Base-by-base conservation (phyloP, 2,797 vertebrate genomes). In the Choloepus didactylus region DNA sequence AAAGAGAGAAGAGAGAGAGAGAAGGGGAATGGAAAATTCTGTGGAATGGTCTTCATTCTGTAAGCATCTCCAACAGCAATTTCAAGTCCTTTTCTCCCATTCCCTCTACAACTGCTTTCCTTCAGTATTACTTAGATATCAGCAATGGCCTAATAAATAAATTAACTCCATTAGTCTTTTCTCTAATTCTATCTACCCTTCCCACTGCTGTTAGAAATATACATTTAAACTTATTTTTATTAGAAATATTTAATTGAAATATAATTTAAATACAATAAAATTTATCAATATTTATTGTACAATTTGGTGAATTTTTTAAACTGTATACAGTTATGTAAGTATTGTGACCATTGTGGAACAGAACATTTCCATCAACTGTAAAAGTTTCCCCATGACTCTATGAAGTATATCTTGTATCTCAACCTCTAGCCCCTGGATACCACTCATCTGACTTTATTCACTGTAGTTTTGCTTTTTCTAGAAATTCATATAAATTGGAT, bases 251-350 rank as follows among this genome's bases (percentile, higher is more conserved):
- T 77, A 69, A 73, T 41, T 91, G 12, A 44, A 93, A n/a, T 56
- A 69, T 49, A 79, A 62, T 89, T 82, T 93, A 73, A 89, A 29
- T 91, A 27, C 6, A 54, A 70, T 88, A 31, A 7, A 87, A 44
- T 38, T 54, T 3, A 60, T 67, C 29, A 73, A 66, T 94, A 81
- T 70, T 94, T 85, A 70, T 6, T 86, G 9, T 60, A n/a, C 0
- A 79, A 60, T 49, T 80, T 75, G 35, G 62, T 89, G 31, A 77
- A 70, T 60, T 94, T 83, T 94, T 2, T 80, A 95, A 95, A 60
- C 18, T 59, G n/a, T 44, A n/a, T 3, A n/a, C 0, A 75, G 54
- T 84, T n/a, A 44, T 54, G 12, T 46, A 94, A 75, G 14, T 2
- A 31, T 19, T 1, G 11, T 49, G 27, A 64, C 10, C 49, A 41